Evolutionary conservation across 2,113 vertebrate species (phyloP), one percentile per base, ranked within the genome.

Genomic region (Syrrhaptes paradoxus): DNA sequence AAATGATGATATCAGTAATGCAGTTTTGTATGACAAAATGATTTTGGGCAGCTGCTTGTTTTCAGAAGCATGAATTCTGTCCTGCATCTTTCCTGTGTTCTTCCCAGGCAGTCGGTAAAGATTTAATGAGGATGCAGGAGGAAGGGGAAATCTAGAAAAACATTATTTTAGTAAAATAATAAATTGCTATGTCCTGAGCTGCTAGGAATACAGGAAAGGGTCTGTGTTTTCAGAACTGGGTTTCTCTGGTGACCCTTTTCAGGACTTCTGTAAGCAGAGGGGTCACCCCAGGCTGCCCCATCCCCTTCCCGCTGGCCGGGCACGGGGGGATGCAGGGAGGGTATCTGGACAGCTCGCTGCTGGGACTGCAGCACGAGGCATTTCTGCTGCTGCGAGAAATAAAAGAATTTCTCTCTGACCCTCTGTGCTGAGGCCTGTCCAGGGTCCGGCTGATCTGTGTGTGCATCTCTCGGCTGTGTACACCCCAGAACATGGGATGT

Each of bases 401-500:
- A 20, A 14, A 31, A 32, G 41, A 41, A 43, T 49, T 62, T 41
- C 25, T 25, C 32, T 38, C 19, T 34, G 54, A 13, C 11, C 26
- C 21, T 7, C 81, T 24, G 17, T 34, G 38, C 36, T 9, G 76
- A 21, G 17, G 54, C 25, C 20, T n/a, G 11, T 45, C 48, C 9
- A 1, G 34, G 45, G 13, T 55, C 4, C 0, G 2, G 43, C 46
- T 7, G 6, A 0, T 8, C 13, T 2, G 34, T 43, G 46, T 7
- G 3, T 2, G 21, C 26, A 59, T 29, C 61, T 45, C 29, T 11
- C 2, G 41, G 36, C 49, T 59, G 11, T 12, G 5, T 3, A 1
- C 0, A 9, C 0, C 16, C 31, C 10, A 1, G 57, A 17, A 15
- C 11, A 2, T 5, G 2, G 16, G 17, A 7, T 1, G 4, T 21